Evolutionary conservation across 1,140 invertebrate genomes (phyloP).

Genomic region (Ridgeia piscesae): DNA sequence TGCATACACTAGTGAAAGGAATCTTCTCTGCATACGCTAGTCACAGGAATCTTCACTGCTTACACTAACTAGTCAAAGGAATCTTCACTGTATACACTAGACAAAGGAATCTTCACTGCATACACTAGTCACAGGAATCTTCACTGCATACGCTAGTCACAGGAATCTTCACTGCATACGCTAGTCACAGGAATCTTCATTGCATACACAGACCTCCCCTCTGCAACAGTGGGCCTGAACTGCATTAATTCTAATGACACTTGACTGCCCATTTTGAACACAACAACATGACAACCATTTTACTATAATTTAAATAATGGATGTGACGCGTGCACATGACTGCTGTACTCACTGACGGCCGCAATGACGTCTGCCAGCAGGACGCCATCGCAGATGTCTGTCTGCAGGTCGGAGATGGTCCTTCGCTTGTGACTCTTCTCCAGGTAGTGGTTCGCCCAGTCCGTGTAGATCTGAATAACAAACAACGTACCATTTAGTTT

Average conservation of each 20-base stretch:
- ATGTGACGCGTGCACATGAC: background rate
- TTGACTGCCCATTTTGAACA: background rate
- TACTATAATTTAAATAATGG: background rate
- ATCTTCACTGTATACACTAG: too few relatives aligned
- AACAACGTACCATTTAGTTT: background rate
- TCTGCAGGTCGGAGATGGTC: constrained; percentile 80
- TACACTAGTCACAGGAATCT: too few relatives aligned
- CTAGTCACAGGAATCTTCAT: background rate
- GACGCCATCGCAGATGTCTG: constrained; percentile 87
- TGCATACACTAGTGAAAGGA: too few relatives aligned
- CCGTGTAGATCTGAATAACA: constrained; percentile 83
- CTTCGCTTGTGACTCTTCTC: constrained; percentile 80
- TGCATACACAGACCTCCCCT: background rate
- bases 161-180: too few relatives aligned
- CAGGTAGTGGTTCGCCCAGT: constrained; percentile 96
- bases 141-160: too few relatives aligned
- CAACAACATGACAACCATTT: background rate
- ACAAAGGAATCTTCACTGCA: too few relatives aligned
- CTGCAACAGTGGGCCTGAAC: background rate
- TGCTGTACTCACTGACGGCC: constrained; percentile 81
- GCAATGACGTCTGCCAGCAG: constrained; percentile 89
- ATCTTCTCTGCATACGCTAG: too few relatives aligned
- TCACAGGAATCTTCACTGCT: too few relatives aligned
- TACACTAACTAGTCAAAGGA: too few relatives aligned
- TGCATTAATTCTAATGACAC: too few relatives aligned